Conservation (phyloP, 2,888 invertebrate genomes). For the Pantelozetes paolii region DNA sequence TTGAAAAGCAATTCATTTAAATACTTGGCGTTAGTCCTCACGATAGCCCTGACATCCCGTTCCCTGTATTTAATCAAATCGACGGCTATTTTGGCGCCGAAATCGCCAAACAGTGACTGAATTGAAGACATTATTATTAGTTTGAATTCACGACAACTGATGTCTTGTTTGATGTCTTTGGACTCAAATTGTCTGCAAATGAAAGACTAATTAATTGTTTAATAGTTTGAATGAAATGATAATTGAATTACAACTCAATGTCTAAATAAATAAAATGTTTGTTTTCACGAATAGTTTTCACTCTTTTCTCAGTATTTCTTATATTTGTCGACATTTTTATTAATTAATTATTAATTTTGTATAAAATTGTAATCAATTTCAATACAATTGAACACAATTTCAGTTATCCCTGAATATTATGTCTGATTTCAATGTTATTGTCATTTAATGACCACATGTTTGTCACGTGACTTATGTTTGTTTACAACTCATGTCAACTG, state of each 20-base stretch:
- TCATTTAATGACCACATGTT: not conserved
- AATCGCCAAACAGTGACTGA: conserved; percentile 32
- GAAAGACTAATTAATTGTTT: not conserved
- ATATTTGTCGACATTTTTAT: not conserved
- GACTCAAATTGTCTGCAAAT: not conserved
- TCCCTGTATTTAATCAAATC: conserved; percentile 35
- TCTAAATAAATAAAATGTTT: conserved; percentile 23
- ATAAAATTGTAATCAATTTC: too few relatives aligned
- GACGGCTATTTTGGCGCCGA: conserved; percentile 21
- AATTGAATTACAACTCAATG: conserved; percentile 9
- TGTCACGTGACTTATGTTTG: conserved; percentile 14
- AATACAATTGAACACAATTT: too few relatives aligned
- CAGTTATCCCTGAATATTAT: too few relatives aligned
- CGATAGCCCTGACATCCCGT: not conserved
- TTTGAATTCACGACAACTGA: conserved; percentile 13
- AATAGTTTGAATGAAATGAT: not conserved
- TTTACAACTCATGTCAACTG: not conserved
- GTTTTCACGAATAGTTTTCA: not conserved
- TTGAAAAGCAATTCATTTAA: not conserved
- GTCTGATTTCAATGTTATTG: too few relatives aligned
- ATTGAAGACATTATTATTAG: conserved; percentile 21
- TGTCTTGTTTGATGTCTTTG: not conserved
- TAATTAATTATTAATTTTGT: not conserved
- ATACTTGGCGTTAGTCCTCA: not conserved
- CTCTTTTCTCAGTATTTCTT: not conserved